Base-by-base conservation (phyloP, 2,888 invertebrate genomes). In the Cryptocephalus moraei region DNA sequence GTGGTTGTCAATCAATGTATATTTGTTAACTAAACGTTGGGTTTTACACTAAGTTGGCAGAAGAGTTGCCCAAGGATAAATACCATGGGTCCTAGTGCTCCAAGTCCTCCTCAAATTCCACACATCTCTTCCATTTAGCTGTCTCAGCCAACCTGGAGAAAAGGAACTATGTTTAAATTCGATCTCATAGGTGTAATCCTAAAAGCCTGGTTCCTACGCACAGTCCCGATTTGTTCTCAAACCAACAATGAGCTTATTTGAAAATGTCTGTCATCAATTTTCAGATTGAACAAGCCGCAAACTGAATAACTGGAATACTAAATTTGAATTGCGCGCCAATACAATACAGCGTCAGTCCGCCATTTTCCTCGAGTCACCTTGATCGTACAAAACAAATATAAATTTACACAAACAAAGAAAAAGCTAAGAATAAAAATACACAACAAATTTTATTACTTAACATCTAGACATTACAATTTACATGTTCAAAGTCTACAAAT, bases 41-140 rank as follows among this genome's bases (percentile, higher is more conserved):
- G 55, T 63, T 36, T 67, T 66, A 68, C 67, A 67, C 66, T 64
- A 60, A 65, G 62, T 65, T 65, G 68, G 65, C 65, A 68, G 67
- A 64, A 63, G 65, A 64, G 63, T 64, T 70, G 70, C 73, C 74
- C 73, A 73, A 72, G 73, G 72, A 74, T 74, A 74, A 73, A 73
- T 74, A 74, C 74, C 74, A 74, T 74, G 73, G 74, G 72, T 71
- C 69, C 67, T 59, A 59, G 61, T 47, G 59, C 52, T 60, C 60
- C 55, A 53, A 44, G 59, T 61, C 60, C 58, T 56, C 50, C 50
- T 49, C 55, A 52, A 52, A 53, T 51, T 52, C 53, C 58, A 59
- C 58, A 59, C 42, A 42, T 42, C 45, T 59, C 61, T 57, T 62
- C 63, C 61, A 59, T 57, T 55, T 62, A 65, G 63, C 66, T 65